phyloP scores from a whole-genome alignment of 2,113 vertebrate species.

The Hydrolagus affinis region DNA sequence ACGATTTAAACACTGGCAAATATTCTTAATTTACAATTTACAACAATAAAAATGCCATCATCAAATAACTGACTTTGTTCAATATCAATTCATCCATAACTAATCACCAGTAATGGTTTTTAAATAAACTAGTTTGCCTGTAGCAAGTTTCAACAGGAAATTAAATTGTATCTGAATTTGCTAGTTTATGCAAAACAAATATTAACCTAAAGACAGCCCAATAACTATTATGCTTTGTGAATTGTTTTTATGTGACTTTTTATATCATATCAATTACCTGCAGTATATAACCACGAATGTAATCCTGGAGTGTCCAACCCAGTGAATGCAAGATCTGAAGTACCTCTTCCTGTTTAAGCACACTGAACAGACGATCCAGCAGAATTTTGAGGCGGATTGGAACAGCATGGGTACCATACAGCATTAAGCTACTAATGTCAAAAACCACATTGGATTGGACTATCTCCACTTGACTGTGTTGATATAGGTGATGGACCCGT shows the following conservation, averaged over 20 bases:
- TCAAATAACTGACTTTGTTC: not conserved
- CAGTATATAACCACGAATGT: conserved; percentile 90
- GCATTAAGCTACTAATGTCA: conserved; percentile 94
- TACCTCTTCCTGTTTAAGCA: conserved; percentile 91
- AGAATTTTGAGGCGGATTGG: conserved; percentile 95
- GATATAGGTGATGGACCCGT: conserved; percentile 77
- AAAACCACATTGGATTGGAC: conserved; percentile 96
- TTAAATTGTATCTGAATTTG: not conserved
- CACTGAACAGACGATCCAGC: conserved; percentile 91
- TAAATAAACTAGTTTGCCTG: not conserved
- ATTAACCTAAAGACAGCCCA: no score
- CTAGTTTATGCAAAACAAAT: not conserved
- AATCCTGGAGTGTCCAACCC: conserved; percentile 95
- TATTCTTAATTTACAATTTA: no score
- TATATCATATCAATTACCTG: conserved; percentile 58
- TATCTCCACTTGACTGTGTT: conserved; percentile 90
- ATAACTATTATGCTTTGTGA: no score
- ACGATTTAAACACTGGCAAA: no score
- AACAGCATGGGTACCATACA: conserved; percentile 91
- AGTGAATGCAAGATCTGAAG: conserved; percentile 87
- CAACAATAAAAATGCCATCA: not conserved
- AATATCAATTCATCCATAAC: not conserved
- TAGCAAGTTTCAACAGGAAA: not conserved
- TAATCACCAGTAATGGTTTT: not conserved
- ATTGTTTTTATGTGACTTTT: no score